Base-by-base conservation (phyloP, 2,113 vertebrate genomes). In the Phycodurus eques region DNA sequence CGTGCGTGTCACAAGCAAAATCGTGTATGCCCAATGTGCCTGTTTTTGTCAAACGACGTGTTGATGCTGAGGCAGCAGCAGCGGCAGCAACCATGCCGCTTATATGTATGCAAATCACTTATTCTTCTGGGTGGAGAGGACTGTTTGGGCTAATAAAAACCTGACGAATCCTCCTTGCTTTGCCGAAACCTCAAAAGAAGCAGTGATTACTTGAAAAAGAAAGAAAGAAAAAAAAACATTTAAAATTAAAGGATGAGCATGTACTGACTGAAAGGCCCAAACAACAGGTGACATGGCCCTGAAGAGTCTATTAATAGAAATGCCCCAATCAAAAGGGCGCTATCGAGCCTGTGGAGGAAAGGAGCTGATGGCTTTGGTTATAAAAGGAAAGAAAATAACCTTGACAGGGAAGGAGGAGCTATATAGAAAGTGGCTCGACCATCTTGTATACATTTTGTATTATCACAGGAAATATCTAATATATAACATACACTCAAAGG, bases 71-170 rank as follows among this genome's bases (percentile, higher is more conserved):
- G 60, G 60, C 63, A 73, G 43, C 2, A 63, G 63, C 64, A 47
- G 72, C 67, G 54, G 51, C 51, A n/a, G 53, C 42, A 44, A 75
- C 74, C 63, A 68, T 68, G 57, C 78, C 42, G 75, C 84, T 85
- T 71, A 82, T 89, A 87, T 83, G 70, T 81, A 89, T 89, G 85
- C 87, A 89, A 85, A 85, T 89, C 85, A 89, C 72, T 42, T 62
- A 69, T 82, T 88, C 74, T 83, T 77, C 69, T 0, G 60, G 57
- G 84, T 74, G 53, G 70, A 76, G 56, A 76, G 72, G 51, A 63
- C 61, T 70, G 71, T 85, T 83, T 81, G 67, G 73, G 49, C 67
- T 76, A 74, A 82, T 86, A 82, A 86, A 85, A 85, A 79, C 68
- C 53, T 66, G 73, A 83, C 68, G 75, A 85, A 81, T 77, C 68